Conservation (phyloP, 2,888 invertebrate genomes). For the Ceraclea dissimilis region DNA sequence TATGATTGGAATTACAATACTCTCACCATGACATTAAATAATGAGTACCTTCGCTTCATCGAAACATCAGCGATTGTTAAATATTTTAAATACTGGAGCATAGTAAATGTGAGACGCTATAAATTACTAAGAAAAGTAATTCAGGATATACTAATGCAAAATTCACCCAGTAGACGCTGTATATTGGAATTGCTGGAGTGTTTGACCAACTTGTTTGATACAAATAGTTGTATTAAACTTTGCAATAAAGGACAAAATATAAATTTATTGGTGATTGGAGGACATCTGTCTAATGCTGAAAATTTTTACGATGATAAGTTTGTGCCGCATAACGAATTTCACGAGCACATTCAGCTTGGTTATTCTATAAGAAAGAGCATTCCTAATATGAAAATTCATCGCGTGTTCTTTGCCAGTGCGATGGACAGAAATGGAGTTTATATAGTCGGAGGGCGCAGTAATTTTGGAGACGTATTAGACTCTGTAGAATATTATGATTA, state of each 20-base stretch:
- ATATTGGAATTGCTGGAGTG: not conserved
- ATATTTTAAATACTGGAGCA: slow-evolving; percentile 11
- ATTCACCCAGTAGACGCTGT: not conserved
- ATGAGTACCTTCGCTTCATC: not conserved
- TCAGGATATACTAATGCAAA: not conserved
- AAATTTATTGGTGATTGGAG: slow-evolving; percentile 7
- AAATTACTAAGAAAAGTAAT: slow-evolving; percentile 2
- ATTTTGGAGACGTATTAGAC: not conserved
- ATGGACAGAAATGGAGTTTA: slow-evolving; percentile 7
- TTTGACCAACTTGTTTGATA: not conserved
- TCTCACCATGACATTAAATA: not conserved
- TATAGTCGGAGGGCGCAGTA: slow-evolving; percentile 7
- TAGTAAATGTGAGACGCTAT: not conserved
- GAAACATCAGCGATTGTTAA: slow-evolving; percentile 3
- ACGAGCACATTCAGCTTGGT: not conserved
- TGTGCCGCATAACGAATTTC: slow-evolving; percentile 4
- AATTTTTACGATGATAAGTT: not conserved
- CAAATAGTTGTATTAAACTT: not conserved
- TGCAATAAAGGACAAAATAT: not conserved
- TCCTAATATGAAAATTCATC: not conserved
- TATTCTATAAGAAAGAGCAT: slow-evolving; percentile 2
- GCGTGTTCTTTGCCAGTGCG: slow-evolving; percentile 4
- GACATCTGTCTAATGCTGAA: not conserved
- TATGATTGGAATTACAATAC: slow-evolving; percentile 6
- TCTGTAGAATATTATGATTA: slow-evolving; percentile 12